Conservation (phyloP, 2,797 vertebrate species). For the Xiphophorus birchmanni region DNA sequence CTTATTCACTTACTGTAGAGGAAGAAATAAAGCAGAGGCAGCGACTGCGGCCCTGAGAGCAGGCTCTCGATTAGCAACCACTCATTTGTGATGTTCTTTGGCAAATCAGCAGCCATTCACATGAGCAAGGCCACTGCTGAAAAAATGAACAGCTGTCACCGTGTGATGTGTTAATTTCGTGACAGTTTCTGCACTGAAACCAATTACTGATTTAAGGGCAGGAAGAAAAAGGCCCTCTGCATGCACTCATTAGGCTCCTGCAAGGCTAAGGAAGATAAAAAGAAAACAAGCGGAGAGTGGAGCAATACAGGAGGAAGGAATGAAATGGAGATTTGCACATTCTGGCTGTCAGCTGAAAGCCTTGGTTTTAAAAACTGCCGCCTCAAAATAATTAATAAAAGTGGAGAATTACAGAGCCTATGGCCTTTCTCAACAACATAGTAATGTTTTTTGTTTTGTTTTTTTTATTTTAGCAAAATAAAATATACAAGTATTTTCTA, state of each 20-base stretch:
- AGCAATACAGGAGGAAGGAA: slow-evolving; percentile 83
- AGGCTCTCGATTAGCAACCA: slow-evolving; percentile 93
- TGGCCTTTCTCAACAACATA: slow-evolving; percentile 14
- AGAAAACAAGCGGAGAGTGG: slow-evolving; percentile 85
- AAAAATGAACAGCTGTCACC: slow-evolving; percentile 99
- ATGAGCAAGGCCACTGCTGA: slow-evolving; percentile 88
- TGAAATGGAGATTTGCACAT: slow-evolving; percentile 72
- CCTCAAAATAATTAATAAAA: slow-evolving; percentile 66
- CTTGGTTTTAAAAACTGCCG: slow-evolving; percentile 59
- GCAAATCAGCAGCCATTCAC: slow-evolving; percentile 96
- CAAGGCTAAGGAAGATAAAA: slow-evolving; percentile 96
- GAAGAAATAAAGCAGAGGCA: slow-evolving; percentile 68
- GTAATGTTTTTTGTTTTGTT: no score
- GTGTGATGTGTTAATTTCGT: slow-evolving; percentile 99
- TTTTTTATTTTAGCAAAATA: slow-evolving; percentile 15
- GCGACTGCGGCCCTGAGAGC: slow-evolving; percentile 80
- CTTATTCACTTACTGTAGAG: slow-evolving; percentile 49
- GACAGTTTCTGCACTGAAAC: slow-evolving; percentile 97
- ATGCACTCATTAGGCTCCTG: slow-evolving; percentile 98
- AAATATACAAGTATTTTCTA: neutral
- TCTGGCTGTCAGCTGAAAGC: slow-evolving; percentile 51
- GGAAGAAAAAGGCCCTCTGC: slow-evolving; percentile 90
- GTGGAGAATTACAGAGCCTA: slow-evolving; percentile 25
- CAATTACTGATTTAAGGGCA: slow-evolving; percentile 99
- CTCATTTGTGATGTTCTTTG: slow-evolving; percentile 96